Conservation (phyloP, 2,113 vertebrate genomes). For the Eretmochelys imbricata region DNA sequence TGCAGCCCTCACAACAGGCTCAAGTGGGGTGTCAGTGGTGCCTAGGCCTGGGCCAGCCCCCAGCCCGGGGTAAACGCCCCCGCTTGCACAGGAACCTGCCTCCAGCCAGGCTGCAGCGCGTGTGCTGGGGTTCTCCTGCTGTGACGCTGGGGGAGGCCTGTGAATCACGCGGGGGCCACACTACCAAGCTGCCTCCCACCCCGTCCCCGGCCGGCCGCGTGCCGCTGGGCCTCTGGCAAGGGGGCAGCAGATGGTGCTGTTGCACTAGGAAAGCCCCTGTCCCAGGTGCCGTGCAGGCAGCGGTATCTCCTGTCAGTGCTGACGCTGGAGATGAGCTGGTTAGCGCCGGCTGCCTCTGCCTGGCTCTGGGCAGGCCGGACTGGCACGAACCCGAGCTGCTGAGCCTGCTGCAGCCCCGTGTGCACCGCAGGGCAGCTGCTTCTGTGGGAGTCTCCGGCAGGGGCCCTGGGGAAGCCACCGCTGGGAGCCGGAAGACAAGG, state of each 20-base stretch:
- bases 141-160: neutral
- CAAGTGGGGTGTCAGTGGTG: no score
- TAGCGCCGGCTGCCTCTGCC: no score
- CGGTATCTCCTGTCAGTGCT: neutral
- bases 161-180: neutral
- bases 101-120: neutral
- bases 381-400: neutral
- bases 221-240: neutral
- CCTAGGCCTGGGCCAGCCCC: no score
- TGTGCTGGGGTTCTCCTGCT: neutral
- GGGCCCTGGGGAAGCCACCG: no score
- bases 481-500: neutral
- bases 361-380: neutral
- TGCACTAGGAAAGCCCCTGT: slow-evolving; percentile 1
- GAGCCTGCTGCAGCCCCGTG: neutral
- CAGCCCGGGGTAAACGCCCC: neutral
- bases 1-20: neutral
- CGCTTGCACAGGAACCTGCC: neutral
- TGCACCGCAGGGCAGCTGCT: neutral
- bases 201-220: neutral
- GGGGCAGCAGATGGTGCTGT: slow-evolving; percentile 65
- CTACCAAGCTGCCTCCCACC: neutral
- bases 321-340: neutral
- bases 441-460: neutral
- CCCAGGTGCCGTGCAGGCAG: neutral